Conservation (phyloP, 1,140 invertebrate genomes). For the Steinernema feltiae region DNA sequence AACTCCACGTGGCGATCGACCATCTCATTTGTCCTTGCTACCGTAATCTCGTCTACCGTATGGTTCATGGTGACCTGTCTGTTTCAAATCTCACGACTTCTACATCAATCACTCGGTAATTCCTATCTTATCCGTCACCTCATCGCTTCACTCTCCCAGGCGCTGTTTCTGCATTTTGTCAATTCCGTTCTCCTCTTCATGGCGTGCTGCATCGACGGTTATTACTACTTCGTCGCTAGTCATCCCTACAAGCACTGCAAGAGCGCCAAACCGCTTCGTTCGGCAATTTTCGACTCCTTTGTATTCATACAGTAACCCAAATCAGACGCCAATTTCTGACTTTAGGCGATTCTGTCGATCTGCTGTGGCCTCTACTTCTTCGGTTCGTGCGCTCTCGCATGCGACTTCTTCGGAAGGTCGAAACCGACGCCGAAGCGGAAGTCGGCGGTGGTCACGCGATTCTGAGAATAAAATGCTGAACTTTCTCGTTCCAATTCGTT, state of each 20-base stretch:
- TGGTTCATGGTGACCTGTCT: not conserved
- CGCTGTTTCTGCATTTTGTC: not conserved
- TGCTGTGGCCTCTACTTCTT: not conserved
- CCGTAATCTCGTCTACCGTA: not conserved
- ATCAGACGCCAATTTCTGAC: not conserved
- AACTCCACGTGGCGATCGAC: not conserved
- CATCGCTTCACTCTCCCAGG: not conserved
- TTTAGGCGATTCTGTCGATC: not conserved
- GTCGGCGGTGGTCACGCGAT: not conserved
- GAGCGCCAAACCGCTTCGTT: not conserved
- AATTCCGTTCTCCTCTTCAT: not conserved
- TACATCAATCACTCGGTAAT: not conserved
- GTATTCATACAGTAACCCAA: not conserved
- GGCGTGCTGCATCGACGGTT: not conserved
- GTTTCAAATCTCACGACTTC: not conserved
- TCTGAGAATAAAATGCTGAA: not conserved
- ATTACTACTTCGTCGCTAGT: not conserved
- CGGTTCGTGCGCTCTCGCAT: not conserved
- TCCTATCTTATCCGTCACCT: not conserved
- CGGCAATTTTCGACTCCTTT: conserved; percentile 1
- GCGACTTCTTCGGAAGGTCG: not conserved
- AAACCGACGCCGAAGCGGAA: not conserved
- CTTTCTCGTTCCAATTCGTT: not conserved
- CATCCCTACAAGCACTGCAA: not conserved
- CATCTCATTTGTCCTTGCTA: not conserved